Percentiles rank a stretch among this genome's conserved stretches.
These are phyloP conservation scores for Catostomus latipinnis DNA, from an alignment of 2,797 vertebrate species.

Conservation along the genomic window DNA sequence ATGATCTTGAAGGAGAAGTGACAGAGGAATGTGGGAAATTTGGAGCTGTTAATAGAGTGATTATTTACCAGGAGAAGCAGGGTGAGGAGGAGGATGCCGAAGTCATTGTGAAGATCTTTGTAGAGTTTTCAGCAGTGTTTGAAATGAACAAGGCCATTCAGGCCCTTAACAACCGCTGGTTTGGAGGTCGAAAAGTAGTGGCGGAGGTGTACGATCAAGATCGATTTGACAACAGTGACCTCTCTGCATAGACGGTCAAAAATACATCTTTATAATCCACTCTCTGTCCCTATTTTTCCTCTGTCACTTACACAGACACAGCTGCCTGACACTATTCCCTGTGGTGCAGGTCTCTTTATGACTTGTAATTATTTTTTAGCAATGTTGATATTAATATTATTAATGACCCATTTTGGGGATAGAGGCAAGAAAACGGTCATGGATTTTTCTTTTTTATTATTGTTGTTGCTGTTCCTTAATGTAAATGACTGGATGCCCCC, in stretches of 20 bases:
- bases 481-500: constrained; percentile 63
- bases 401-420: constrained; percentile 62
- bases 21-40: constrained; percentile 94
- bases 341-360: constrained; percentile 65
- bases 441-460: constrained; percentile 52
- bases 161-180: constrained; percentile 93
- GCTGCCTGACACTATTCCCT: constrained; percentile 54
- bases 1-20: constrained; percentile 91
- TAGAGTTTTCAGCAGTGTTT: constrained; percentile 86
- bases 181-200: constrained; percentile 89
- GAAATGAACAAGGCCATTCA: constrained; percentile 93
- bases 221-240: constrained; percentile 90
- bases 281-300: constrained; percentile 19
- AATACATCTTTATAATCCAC: constrained; percentile 36
- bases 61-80: constrained; percentile 96
- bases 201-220: constrained; percentile 93
- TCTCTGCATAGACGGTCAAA: constrained; percentile 83
- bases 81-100: constrained; percentile 92
- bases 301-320: constrained; percentile 48
- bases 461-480: constrained; percentile 61
- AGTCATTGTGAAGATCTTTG: constrained; percentile 94
- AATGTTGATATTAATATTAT: constrained; percentile 62
- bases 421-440: constrained; percentile 57
- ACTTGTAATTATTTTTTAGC: constrained; percentile 71
- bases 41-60: constrained; percentile 87